These are phyloP conservation scores for Paracentrotus lividus DNA, from an alignment of 53 echinoderm and acorn worm species.

Conservation along the genomic window DNA sequence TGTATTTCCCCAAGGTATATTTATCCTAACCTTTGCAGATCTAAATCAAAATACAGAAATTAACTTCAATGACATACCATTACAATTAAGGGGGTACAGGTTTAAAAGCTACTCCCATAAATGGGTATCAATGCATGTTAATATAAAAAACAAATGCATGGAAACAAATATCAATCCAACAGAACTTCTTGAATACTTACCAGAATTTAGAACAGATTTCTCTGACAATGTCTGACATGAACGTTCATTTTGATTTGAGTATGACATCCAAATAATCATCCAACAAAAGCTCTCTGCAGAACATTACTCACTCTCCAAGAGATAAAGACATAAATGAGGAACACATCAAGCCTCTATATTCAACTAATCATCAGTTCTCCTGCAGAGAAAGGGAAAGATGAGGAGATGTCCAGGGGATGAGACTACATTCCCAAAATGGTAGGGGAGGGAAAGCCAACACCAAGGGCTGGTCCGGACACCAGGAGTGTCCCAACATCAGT, in stretches of 20 bases:
- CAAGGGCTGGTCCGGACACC: conserved; percentile 4
- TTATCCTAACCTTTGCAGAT: too few species aligned
- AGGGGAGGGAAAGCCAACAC: conserved; percentile 28
- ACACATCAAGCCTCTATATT: conserved; percentile 23
- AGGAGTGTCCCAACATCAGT: neutral
- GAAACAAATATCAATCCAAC: too few species aligned
- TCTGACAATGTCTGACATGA: neutral
- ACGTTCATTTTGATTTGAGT: neutral
- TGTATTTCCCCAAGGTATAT: too few species aligned
- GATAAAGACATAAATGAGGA: conserved; percentile 1
- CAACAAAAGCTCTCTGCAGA: neutral
- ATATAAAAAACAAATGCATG: too few species aligned
- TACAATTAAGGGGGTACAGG: too few species aligned
- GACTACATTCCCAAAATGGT: conserved; percentile 14
- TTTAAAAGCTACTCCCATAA: too few species aligned
- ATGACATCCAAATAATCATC: neutral
- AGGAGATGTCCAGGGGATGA: conserved; percentile 5
- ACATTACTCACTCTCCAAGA: neutral
- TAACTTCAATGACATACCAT: too few species aligned
- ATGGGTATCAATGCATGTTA: too few species aligned
- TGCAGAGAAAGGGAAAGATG: conserved; percentile 1
- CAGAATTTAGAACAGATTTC: neutral
- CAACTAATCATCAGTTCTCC: too few species aligned
- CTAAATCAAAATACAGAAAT: too few species aligned
- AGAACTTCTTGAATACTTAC: conserved; percentile 34